Conservation (phyloP, 2,113 vertebrate genomes). For the Pontoporia blainvillei region DNA sequence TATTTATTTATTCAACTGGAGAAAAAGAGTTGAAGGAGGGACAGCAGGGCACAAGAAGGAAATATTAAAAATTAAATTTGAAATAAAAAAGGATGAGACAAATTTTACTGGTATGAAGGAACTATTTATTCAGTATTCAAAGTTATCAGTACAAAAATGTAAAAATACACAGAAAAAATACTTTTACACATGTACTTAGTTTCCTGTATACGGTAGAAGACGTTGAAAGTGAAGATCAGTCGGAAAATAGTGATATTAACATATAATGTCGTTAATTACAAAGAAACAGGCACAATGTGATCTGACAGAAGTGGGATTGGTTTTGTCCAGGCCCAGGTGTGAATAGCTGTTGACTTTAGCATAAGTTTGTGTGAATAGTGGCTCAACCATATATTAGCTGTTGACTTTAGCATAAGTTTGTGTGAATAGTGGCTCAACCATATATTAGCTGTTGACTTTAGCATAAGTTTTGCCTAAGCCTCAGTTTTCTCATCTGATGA, state of each 20-base stretch:
- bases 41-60: background rate
- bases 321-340: background rate
- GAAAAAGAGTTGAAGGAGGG: background rate
- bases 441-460: background rate
- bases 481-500: constrained; percentile 5
- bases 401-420: no score
- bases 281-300: background rate
- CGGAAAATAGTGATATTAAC: background rate
- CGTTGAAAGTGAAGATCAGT: background rate
- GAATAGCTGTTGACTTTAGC: no score
- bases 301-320: background rate
- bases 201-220: background rate
- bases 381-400: background rate
- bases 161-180: background rate
- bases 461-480: background rate
- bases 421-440: background rate
- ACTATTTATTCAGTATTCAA: background rate
- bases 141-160: background rate
- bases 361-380: no score
- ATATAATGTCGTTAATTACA: background rate
- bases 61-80: constrained; percentile 21
- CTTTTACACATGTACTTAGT: background rate
- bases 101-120: background rate
- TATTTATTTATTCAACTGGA: constrained; percentile 36
- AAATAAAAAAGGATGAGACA: background rate